These are phyloP conservation scores for Meliscaeva auricollis DNA, from an alignment of 2,888 invertebrate species.

Conservation along the genomic window DNA sequence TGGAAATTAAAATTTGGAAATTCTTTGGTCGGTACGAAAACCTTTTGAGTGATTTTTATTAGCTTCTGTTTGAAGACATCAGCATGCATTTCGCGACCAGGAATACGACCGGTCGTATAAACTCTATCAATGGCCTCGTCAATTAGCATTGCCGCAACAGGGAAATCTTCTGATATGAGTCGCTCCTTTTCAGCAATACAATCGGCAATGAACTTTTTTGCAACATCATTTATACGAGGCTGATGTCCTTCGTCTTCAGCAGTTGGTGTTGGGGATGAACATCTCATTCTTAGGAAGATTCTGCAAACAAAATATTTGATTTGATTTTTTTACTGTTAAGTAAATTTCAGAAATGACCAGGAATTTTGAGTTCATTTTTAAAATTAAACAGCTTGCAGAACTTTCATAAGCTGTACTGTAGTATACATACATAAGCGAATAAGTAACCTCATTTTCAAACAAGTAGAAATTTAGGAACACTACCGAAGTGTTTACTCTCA, in stretches of 20 bases:
- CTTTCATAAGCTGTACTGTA: too few species aligned
- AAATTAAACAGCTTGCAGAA: too few species aligned
- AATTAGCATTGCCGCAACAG: slow-evolving; percentile 80
- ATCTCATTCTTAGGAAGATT: slow-evolving; percentile 23
- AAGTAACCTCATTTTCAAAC: too few species aligned
- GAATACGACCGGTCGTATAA: slow-evolving; percentile 88
- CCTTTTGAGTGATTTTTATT: slow-evolving; percentile 82
- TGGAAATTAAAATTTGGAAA: slow-evolving; percentile 94
- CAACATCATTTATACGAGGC: slow-evolving; percentile 81
- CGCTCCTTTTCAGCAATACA: slow-evolving; percentile 80
- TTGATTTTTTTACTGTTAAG: background rate
- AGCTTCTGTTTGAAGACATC: slow-evolving; percentile 89
- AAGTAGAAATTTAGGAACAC: too few species aligned
- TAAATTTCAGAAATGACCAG: too few species aligned
- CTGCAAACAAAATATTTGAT: slow-evolving; percentile 8
- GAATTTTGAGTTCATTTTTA: too few species aligned
- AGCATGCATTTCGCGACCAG: slow-evolving; percentile 88
- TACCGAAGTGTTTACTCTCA: too few species aligned
- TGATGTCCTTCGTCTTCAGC: slow-evolving; percentile 70
- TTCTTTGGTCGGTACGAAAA: slow-evolving; percentile 84
- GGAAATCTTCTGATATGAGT: slow-evolving; percentile 79
- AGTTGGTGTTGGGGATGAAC: background rate
- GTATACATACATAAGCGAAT: too few species aligned
- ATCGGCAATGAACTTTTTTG: slow-evolving; percentile 81
- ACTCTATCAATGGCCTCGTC: slow-evolving; percentile 88